Conservation (phyloP, 2,888 invertebrate genomes). For the Rhamnusium bicolor region DNA sequence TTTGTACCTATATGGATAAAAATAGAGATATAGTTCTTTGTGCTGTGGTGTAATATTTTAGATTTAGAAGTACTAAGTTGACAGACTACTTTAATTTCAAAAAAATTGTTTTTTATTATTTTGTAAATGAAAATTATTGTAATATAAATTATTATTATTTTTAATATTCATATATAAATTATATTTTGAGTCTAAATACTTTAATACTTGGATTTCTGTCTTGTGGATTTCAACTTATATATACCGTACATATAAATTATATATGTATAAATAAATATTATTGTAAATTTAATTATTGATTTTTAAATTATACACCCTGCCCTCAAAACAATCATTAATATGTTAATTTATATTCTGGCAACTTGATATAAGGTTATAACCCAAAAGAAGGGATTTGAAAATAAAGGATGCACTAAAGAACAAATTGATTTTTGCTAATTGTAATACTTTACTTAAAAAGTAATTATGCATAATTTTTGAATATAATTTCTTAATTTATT, state of each 20-base stretch:
- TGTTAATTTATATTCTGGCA: neutral
- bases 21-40: slow-evolving; percentile 71
- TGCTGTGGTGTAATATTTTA: slow-evolving; percentile 73
- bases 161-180: slow-evolving; percentile 63
- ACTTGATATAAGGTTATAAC: neutral
- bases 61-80: slow-evolving; percentile 68
- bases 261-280: slow-evolving; percentile 72
- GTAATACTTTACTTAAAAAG: neutral
- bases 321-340: neutral
- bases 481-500: slow-evolving; percentile 29
- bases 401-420: neutral
- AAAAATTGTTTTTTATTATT: slow-evolving; percentile 59
- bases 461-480: slow-evolving; percentile 14
- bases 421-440: neutral
- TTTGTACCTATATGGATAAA: slow-evolving; percentile 72
- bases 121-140: slow-evolving; percentile 64
- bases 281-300: slow-evolving; percentile 65
- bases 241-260: slow-evolving; percentile 70
- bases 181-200: slow-evolving; percentile 66
- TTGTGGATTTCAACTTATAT: slow-evolving; percentile 72
- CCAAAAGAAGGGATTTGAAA: neutral
- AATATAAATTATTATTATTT: slow-evolving; percentile 65
- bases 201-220: slow-evolving; percentile 69
- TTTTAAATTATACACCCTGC: slow-evolving; percentile 40
- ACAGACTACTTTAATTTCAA: slow-evolving; percentile 57